Evolutionary conservation across 2,113 vertebrate genomes (phyloP), one percentile per base, ranked within the genome.

Genomic region (Dermatemys mawii): DNA sequence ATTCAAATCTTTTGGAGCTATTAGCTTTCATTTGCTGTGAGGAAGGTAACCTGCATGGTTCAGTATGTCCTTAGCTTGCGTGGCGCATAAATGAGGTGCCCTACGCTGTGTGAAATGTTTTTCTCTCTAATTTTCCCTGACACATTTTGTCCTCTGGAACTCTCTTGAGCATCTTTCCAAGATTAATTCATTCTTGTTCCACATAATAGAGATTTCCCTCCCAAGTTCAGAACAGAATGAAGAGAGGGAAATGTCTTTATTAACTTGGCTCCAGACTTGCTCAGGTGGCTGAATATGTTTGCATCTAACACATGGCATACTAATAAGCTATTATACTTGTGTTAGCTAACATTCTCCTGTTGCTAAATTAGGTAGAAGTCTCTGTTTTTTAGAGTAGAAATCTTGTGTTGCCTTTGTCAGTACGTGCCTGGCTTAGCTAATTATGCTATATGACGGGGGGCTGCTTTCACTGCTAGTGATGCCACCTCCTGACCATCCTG

Each of bases 181-280:
- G 70, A 60, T 19, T 54, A 87, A 81, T 29, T 16, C 24, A 13
- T 13, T 49, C 24, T 83, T 79, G 10, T 4, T 44, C 0, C 0
- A 19, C 32, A 48, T 94, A n/a, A 10, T 83, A 82, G 70, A 11
- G n/a, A 35, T 83, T 87, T 92, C 54, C 80, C 51, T 94, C 93
- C 70, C 41, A 44, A 11, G 14, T 73, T 70, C 48, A 86, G 78
- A 12, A 57, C 44, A 63, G 79, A 55, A 32, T 85, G 67, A 90
- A 67, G 86, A 87, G 17, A 79, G 35, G 27, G 84, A 92, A 81
- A 0, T 32, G 67, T 5, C 46, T 78, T 78, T 78, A 32, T 49
- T 38, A n/a, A 63, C 21, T 8, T 51, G 35, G 11, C 24, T 22
- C 10, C 38, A 67, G 82, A 4, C 51, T 90, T 94, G 22, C 27